phyloP scores from a whole-genome alignment of 2,797 vertebrate genomes.

The Fistularia tabacaria region DNA sequence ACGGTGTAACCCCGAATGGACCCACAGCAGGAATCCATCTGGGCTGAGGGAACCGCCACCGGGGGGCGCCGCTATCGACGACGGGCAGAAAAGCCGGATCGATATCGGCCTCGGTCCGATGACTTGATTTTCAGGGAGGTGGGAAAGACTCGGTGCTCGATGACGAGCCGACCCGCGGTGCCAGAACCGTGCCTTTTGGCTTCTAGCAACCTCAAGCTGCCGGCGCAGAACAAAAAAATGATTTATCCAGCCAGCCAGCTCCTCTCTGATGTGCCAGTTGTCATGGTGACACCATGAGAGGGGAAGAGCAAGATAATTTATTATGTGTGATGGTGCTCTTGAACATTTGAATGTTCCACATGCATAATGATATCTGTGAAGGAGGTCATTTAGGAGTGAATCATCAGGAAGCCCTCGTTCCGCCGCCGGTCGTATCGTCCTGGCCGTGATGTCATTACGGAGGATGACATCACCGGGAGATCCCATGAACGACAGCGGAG shows the following conservation, averaged over 20 bases:
- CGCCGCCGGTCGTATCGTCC: not conserved
- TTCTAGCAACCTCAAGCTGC: conserved; percentile 17
- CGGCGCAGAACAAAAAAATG: conserved; percentile 6
- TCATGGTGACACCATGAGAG: conserved; percentile 3
- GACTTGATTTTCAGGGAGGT: no score
- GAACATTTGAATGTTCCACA: conserved; percentile 7
- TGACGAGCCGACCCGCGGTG: no score
- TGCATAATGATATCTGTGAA: not conserved
- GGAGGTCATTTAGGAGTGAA: conserved; percentile 30
- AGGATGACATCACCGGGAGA: conserved; percentile 39
- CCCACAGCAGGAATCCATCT: no score
- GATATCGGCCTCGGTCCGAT: no score
- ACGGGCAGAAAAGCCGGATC: no score
- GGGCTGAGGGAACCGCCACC: no score
- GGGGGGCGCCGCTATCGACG: no score
- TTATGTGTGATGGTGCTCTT: not conserved
- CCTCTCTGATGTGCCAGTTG: conserved; percentile 8
- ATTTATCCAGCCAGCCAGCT: conserved; percentile 10
- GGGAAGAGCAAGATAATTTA: not conserved
- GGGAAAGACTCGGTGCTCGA: no score
- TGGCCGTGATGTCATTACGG: conserved; percentile 33
- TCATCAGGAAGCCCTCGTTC: conserved; percentile 43
- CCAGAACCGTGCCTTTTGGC: conserved; percentile 12
- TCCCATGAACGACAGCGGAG: conserved; percentile 25
- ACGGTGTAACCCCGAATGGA: no score